Base-by-base conservation (phyloP, 2,888 invertebrate genomes). In the Diarsia brunnea region DNA sequence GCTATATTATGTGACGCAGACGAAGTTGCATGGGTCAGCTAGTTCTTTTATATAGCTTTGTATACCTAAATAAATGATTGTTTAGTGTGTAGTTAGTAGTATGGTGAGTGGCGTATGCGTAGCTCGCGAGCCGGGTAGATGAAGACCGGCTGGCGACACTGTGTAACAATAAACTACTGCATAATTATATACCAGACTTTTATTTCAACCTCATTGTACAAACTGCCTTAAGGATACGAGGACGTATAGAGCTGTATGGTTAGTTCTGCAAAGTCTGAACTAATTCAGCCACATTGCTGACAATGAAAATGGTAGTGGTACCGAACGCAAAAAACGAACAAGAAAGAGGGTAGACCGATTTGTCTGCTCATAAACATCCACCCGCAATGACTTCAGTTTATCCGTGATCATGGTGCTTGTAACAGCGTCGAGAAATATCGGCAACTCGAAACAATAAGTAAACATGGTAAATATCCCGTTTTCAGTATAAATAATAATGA, bases 151-250 rank as follows among this genome's bases (percentile, higher is more conserved):
- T 89, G 91, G 92, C 91, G 91, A 90, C 92, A 92, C 92, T 95
- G 91, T 94, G 92, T 95, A 95, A 95, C 95, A 95, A 96, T 95
- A 94, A 95, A 95, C 92, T 96, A 95, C 93, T 95, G 95, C 95
- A 95, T 96, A 95, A 95, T 94, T 94, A 91, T 80, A 81, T 74
- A 75, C 47, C 14, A 65, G 81, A 51, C 60, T 89, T 91, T 89
- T 84, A 88, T 90, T 91, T 89, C 5, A n/a, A 14, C 21, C 49
- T 55, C n/a, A 47, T 27, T 38, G 8, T 38, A 7, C 8, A 38
- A 21, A 76, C 4, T 21, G 19, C 27, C 67, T 3, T 31, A 16
- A 16, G 43, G 0, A 63, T 43, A 43, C 14, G 38, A n/a, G 8
- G 1, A 27, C 19, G 19, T 27, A 27, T 27, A 16, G 8, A 24